Evolutionary conservation across 2,113 vertebrate species (phyloP), one percentile per base, ranked within the genome.

Genomic region (Takifugu flavidus): DNA sequence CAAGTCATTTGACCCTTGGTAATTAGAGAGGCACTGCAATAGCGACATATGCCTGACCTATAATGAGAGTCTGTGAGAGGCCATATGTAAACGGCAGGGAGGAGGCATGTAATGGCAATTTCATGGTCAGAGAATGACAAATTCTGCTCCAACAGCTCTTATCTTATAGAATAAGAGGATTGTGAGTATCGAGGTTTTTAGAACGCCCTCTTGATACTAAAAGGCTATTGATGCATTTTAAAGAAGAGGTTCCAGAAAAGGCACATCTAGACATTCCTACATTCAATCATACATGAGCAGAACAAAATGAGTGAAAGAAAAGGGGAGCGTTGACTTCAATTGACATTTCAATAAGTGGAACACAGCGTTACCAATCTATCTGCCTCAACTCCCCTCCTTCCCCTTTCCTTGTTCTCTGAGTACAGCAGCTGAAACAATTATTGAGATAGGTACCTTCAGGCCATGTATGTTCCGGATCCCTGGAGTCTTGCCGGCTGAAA

Each of bases 381-480:
- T 76, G 83, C 78, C 85, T 94, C 91, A 93, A 94, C 90, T 92
- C 94, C 93, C 83, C 78, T 49, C 64, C 65, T 65, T 68, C 76
- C 62, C 62, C 72, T 68, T 69, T 65, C 60, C 72, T 67, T 42
- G 4, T 62, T 83, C 80, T 67, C 70, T 54, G 77, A 77, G 82
- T 86, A 83, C 85, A 80, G 85, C 88, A 84, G 82, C 93, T 90
- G 94, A 97, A 98, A 98, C 96, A 97, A 99, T 99, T 98, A 98
- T 94, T 95, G 92, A 96, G 94, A 97, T 94, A 91, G 91, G 83
- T 97, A 99, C 97, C 97, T 99, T 99, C 91, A 99, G 96, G 95
- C 97, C 96, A 94, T 99, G 96, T 94, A 99, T 99, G 95, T 99
- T 99, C 94, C 96, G 94, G 94, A 94, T 98, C 96, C 97, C 97